A percentile compares a stretch with the other conserved stretches of the same genome.
Conservation (phyloP, 2,797 vertebrate species). For the Diglossa cyanea region DNA sequence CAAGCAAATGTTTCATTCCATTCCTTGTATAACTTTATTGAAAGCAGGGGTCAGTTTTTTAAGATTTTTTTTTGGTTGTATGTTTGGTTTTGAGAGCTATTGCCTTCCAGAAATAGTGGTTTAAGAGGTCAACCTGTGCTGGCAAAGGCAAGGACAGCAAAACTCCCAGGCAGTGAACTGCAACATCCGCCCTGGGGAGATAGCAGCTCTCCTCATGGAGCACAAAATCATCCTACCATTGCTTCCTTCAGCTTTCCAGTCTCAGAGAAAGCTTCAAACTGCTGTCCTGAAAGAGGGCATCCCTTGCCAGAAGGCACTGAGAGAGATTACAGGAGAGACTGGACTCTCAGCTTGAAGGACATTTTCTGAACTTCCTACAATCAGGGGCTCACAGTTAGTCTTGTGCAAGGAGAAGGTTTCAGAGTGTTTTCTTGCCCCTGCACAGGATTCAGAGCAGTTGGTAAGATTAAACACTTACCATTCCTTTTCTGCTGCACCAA, state of each 20-base stretch:
- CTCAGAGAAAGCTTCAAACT: neutral
- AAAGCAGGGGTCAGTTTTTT: neutral
- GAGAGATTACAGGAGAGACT: neutral
- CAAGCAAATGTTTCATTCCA: neutral
- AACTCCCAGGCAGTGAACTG: neutral
- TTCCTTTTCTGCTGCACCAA: neutral
- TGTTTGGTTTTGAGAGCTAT: neutral
- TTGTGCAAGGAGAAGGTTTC: neutral
- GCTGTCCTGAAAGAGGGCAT: neutral
- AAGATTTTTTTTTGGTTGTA: neutral
- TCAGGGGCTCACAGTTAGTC: neutral
- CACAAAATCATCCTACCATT: neutral
- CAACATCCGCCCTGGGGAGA: neutral
- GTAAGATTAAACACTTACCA: neutral
- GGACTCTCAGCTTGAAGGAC: neutral
- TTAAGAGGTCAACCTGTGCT: rapidly evolving
- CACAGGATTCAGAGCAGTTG: neutral
- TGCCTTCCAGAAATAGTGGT: neutral
- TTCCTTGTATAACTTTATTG: neutral
- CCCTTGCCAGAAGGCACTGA: neutral
- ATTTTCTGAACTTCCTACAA: neutral
- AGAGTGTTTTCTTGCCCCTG: neutral
- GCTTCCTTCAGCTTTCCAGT: neutral
- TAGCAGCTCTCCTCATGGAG: neutral
- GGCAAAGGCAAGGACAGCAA: rapidly evolving